Evolutionary conservation across 2,888 invertebrate species (phyloP), one percentile per base, ranked within the genome.

Genomic region (Aproaerema taeniolella): DNA sequence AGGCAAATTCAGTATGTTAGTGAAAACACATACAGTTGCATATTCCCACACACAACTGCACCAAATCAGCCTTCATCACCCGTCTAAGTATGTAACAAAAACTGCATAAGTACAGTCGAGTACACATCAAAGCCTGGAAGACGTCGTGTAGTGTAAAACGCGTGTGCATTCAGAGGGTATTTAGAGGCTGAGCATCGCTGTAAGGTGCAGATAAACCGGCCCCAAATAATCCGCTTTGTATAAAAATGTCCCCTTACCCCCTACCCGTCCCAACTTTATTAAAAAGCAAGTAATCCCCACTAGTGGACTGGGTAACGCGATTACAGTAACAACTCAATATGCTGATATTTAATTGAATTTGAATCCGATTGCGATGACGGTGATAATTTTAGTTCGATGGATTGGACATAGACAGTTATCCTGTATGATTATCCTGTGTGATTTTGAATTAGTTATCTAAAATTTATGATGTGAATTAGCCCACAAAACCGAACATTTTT

Each of bases 221-320:
- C 72, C 77, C 61, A 71, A 77, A 76, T 86, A 86, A 85, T 86
- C 85, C 85, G 67, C 83, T 83, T 85, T 85, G 82, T 86, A 73
- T 72, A 83, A 85, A 85, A 85, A 82, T 82, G 83, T 83, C 83
- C 81, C 80, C 75, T 67, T 75, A 63, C 80, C 74, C 79, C 62
- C 80, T 75, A 62, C 66, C 61, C 56, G 67, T 62, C 63, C 61
- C 62, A 61, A 81, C 78, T 81, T 86, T 83, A 86, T 85, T 86
- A 86, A 85, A 86, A 86, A 85, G 80, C 77, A 67, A 69, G 74
- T 86, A 86, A 85, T 83, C 83, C 78, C 61, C 71, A 75, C 76
- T 85, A 80, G 77, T 82, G 80, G 83, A 83, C 76, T 78, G 80
- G 67, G 75, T 85, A 82, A 86, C 81, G 75, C 80, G 85, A 85